These are phyloP conservation scores for Acipenser oxyrinchus DNA, from an alignment of 2,797 vertebrate species.

Conservation along the genomic window DNA sequence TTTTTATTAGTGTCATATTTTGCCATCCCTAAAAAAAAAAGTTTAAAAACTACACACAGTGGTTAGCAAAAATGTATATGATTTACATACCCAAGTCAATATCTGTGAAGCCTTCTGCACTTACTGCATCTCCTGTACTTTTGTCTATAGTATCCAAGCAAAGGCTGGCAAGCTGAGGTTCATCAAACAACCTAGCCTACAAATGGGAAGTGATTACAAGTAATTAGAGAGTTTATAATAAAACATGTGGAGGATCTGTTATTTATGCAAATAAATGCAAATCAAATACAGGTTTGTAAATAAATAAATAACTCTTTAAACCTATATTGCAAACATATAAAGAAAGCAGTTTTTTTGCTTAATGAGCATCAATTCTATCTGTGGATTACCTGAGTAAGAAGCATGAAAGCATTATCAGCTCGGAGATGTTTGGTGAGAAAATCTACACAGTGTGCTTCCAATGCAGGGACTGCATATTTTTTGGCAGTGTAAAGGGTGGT, in stretches of 20 bases:
- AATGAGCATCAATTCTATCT: too few species aligned
- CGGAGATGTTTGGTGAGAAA: conserved; percentile 68
- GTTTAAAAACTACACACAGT: too few species aligned
- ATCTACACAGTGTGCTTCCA: conserved; percentile 67
- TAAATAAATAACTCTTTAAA: too few species aligned
- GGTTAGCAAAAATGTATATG: not conserved
- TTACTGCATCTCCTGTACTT: conserved; percentile 60
- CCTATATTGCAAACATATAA: too few species aligned
- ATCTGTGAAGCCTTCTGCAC: conserved; percentile 69
- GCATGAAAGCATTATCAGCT: conserved; percentile 68
- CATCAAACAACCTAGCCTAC: conserved; percentile 67
- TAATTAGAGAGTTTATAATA: too few species aligned
- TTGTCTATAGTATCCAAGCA: conserved; percentile 67
- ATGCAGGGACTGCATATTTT: conserved; percentile 65
- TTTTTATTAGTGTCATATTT: too few species aligned
- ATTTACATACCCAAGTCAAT: conserved; percentile 59
- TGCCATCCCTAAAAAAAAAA: too few species aligned
- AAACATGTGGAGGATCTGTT: too few species aligned
- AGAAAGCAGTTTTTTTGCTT: too few species aligned
- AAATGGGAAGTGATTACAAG: conserved; percentile 9
- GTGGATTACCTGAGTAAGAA: conserved; percentile 59
- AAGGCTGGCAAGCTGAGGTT: conserved; percentile 67
- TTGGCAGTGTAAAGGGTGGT: conserved; percentile 70
- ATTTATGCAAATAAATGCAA: too few species aligned
- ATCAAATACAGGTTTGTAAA: too few species aligned